Conservation (phyloP, 2,113 vertebrate genomes). For the Ageneiosus marmoratus region DNA sequence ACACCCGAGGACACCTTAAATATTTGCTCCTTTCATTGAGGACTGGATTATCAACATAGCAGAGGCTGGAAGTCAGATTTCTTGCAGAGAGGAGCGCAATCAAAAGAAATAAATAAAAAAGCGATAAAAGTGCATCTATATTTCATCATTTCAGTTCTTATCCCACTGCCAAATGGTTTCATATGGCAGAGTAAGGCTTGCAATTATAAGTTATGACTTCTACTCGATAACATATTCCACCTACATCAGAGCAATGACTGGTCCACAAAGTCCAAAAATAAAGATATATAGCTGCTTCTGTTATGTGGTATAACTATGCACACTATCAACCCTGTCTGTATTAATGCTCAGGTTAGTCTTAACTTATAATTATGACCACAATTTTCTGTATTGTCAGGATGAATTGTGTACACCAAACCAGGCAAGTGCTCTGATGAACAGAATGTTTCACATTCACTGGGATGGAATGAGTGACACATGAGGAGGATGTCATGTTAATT, state of each 20-base stretch:
- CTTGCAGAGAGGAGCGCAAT: conserved; percentile 58
- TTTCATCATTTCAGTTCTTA: conserved; percentile 51
- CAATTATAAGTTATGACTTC: conserved; percentile 53
- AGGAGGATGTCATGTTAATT: conserved; percentile 66
- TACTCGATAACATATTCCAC: conserved; percentile 50
- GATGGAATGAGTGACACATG: conserved; percentile 50
- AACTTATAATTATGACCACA: background rate
- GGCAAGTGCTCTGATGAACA: conserved; percentile 20
- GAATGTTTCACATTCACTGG: conserved; percentile 27
- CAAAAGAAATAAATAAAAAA: conserved; percentile 49
- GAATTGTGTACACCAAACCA: background rate
- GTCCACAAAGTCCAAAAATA: conserved; percentile 35
- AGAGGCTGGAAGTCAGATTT: conserved; percentile 57
- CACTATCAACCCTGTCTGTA: background rate
- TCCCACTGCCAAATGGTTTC: conserved; percentile 29
- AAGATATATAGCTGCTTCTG: background rate
- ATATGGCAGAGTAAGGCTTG: conserved; percentile 39
- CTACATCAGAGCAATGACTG: conserved; percentile 29
- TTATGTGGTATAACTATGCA: background rate
- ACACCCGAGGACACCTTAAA: conserved; percentile 75
- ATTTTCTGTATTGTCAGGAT: background rate
- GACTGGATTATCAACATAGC: conserved; percentile 69
- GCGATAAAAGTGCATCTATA: conserved; percentile 49
- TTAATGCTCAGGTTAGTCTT: background rate
- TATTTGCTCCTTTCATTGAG: conserved; percentile 70